phyloP scores from a whole-genome alignment of 2,888 invertebrate genomes.

The Heliconius sara region DNA sequence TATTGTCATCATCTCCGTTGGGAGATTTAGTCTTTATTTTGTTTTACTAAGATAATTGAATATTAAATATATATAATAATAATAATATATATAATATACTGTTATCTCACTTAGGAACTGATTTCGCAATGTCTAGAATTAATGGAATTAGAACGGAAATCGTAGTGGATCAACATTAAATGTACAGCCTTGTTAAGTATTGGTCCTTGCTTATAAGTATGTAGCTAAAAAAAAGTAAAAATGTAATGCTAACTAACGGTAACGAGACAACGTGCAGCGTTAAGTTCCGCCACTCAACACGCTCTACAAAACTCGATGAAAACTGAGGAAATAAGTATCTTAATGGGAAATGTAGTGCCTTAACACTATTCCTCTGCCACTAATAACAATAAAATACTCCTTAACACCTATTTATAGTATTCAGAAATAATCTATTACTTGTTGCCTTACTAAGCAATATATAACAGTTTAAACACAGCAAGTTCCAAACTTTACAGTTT shows the following conservation, averaged over 20 bases:
- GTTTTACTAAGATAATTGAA: too few species aligned
- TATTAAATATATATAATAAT: too few species aligned
- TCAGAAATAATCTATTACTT: not conserved
- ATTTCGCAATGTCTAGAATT: not conserved
- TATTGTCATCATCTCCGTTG: too few species aligned
- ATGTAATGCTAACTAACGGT: not conserved
- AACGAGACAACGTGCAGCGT: not conserved
- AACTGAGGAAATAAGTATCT: not conserved
- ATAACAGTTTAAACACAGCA: slow-evolving; percentile 2
- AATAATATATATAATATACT: too few species aligned
- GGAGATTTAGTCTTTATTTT: too few species aligned
- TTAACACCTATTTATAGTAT: not conserved
- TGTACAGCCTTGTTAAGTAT: not conserved
- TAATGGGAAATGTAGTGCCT: not conserved
- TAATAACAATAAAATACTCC: not conserved
- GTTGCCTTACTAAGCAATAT: slow-evolving; percentile 10
- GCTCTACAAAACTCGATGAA: not conserved
- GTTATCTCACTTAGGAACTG: too few species aligned
- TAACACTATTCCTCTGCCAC: not conserved
- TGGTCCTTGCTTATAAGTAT: too few species aligned
- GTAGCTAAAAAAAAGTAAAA: too few species aligned
- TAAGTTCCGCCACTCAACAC: not conserved
- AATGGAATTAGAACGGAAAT: not conserved
- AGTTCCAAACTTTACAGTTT: slow-evolving; percentile 21
- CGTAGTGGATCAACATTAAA: not conserved